Evolutionary conservation across 2,888 invertebrate genomes (phyloP).

Genomic region (Meganola albula): DNA sequence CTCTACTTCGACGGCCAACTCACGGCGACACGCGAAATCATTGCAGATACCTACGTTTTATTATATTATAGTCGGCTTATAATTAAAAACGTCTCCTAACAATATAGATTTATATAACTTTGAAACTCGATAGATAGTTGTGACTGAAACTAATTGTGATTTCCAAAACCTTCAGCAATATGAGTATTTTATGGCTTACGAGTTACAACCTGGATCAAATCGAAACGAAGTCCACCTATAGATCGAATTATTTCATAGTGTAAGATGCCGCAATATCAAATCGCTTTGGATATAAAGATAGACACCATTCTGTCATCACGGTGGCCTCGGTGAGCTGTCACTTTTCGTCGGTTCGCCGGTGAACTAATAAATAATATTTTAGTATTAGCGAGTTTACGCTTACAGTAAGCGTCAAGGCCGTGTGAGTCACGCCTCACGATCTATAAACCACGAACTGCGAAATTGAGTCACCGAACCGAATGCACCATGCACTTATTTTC

Average conservation of each 20-base stretch:
- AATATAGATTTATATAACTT: conserved; percentile 13
- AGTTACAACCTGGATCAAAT: no score
- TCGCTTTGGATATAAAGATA: conserved; percentile 21
- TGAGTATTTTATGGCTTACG: no score
- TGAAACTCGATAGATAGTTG: conserved; percentile 6
- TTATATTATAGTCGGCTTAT: conserved; percentile 49
- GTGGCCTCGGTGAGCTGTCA: conserved; percentile 49
- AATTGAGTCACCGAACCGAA: conserved; percentile 42
- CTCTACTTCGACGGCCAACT: conserved; percentile 70
- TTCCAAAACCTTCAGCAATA: conserved; percentile 3
- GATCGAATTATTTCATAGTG: no score
- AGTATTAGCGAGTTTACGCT: conserved; percentile 53
- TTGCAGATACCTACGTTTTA: conserved; percentile 54
- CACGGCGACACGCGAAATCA: conserved; percentile 67
- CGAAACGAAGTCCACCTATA: no score
- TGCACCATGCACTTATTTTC: conserved; percentile 28
- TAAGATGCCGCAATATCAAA: conserved; percentile 15
- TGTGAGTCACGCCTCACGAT: conserved; percentile 63
- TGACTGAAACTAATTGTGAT: conserved; percentile 1
- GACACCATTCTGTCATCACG: conserved; percentile 33
- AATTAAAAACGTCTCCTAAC: conserved; percentile 28
- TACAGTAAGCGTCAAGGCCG: conserved; percentile 57
- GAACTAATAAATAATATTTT: conserved; percentile 64
- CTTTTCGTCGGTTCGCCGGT: conserved; percentile 37
- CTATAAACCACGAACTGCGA: conserved; percentile 48